These are phyloP conservation scores for Zoanthus solanderi DNA, from an alignment of 92 coral and sea anemone genomes.

Conservation along the genomic window DNA sequence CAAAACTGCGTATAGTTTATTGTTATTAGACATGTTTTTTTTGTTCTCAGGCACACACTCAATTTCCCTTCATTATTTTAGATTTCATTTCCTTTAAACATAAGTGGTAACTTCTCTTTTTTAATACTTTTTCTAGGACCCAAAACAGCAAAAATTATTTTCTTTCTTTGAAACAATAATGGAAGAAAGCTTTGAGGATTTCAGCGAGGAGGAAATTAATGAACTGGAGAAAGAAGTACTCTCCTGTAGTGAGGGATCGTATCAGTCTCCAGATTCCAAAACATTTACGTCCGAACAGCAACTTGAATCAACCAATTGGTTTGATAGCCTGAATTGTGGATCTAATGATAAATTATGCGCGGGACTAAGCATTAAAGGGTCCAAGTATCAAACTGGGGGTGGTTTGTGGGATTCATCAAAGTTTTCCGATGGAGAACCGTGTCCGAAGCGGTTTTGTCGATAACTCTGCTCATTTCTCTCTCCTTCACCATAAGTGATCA, in stretches of 20 bases:
- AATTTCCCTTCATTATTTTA: too few relatives aligned
- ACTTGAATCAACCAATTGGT: conserved; percentile 18
- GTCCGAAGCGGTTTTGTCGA: conserved; percentile 22
- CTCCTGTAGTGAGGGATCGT: conserved; percentile 6
- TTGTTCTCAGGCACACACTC: too few relatives aligned
- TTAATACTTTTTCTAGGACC: conserved; percentile 72
- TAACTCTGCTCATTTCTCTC: not conserved
- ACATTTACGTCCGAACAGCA: not conserved
- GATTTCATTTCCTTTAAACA: too few relatives aligned
- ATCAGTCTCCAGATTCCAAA: not conserved
- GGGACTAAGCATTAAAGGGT: not conserved
- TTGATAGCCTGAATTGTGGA: conserved; percentile 9
- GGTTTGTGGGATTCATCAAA: not conserved
- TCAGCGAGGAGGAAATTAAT: conserved; percentile 33
- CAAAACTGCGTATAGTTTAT: too few relatives aligned
- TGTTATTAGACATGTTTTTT: too few relatives aligned
- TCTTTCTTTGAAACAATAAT: conserved; percentile 89
- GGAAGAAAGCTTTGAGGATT: conserved; percentile 74
- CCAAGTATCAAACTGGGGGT: not conserved
- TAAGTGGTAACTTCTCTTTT: not conserved
- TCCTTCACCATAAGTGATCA: not conserved
- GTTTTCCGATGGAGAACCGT: conserved; percentile 22
- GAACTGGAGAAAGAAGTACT: conserved; percentile 35
- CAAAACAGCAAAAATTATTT: conserved; percentile 88
- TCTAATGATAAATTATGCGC: not conserved